Conservation (phyloP, 2,797 vertebrate species). For the Acanthurus lineatus region DNA sequence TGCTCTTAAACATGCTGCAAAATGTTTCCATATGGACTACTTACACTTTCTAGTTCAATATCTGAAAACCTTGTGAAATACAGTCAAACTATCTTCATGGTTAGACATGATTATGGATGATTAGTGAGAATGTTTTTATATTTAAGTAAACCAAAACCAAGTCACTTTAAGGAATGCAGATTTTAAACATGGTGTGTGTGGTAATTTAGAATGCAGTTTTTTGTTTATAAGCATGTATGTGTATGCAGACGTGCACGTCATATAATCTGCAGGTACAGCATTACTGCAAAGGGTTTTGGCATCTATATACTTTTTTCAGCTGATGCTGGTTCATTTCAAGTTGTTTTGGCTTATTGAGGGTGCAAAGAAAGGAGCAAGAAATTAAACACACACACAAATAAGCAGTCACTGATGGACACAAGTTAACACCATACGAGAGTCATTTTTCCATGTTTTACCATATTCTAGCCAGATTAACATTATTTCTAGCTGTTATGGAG, state of each 20-base stretch:
- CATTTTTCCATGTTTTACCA: constrained; percentile 35
- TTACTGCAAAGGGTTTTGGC: constrained; percentile 15
- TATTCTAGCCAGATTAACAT: constrained; percentile 40
- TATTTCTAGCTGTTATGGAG: constrained; percentile 56
- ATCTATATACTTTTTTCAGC: background rate
- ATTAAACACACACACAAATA: constrained; percentile 3
- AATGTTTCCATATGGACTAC: background rate
- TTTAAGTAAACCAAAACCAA: background rate
- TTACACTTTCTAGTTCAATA: background rate
- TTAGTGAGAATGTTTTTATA: background rate
- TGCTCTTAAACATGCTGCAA: background rate
- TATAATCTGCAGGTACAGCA: constrained; percentile 5
- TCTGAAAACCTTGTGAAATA: background rate
- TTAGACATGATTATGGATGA: background rate
- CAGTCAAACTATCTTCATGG: background rate
- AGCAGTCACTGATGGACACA: background rate
- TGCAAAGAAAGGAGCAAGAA: constrained; percentile 32
- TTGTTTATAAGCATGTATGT: background rate
- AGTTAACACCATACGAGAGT: background rate
- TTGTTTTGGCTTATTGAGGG: constrained; percentile 9
- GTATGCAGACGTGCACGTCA: constrained; percentile 6
- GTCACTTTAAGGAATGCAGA: background rate
- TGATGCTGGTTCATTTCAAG: constrained; percentile 19
- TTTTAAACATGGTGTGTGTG: background rate
- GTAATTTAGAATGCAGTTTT: background rate